Percentiles rank a stretch among this genome's conserved stretches.
These are phyloP conservation scores for Calidris pygmaea DNA, from an alignment of 2,113 vertebrate genomes.

Conservation along the genomic window DNA sequence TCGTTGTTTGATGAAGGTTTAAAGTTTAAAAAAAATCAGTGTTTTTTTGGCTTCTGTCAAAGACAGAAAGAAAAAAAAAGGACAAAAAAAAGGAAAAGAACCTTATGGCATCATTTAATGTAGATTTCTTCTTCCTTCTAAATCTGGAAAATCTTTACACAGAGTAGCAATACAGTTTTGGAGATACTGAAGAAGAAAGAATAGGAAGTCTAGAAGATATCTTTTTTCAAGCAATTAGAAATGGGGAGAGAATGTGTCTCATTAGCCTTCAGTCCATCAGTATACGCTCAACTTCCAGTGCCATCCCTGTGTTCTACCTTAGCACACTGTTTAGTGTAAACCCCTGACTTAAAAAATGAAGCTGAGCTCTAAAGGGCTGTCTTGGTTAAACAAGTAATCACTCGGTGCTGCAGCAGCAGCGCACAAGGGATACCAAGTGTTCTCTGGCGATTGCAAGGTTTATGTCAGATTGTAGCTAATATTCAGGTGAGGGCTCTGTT, in stretches of 20 bases:
- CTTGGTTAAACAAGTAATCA: background rate
- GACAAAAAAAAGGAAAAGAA: background rate
- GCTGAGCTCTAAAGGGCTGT: background rate
- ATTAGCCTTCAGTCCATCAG: background rate
- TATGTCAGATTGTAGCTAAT: fast-evolving
- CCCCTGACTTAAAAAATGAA: background rate
- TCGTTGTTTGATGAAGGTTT: background rate
- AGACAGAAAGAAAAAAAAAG: background rate
- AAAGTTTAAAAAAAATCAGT: background rate
- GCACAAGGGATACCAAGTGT: no score
- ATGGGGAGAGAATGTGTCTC: background rate
- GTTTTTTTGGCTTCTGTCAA: background rate
- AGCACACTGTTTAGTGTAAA: background rate
- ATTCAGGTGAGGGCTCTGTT: background rate
- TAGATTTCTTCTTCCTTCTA: background rate
- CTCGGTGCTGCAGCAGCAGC: background rate
- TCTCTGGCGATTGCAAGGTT: background rate
- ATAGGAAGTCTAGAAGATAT: background rate
- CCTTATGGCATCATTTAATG: background rate
- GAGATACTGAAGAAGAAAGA: background rate
- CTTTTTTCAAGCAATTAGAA: background rate
- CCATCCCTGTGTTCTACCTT: background rate
- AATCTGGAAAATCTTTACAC: background rate
- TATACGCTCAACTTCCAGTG: background rate
- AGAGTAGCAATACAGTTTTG: background rate